phyloP scores from a whole-genome alignment of 2,888 invertebrate species.

The Dromius quadrimaculatus region DNA sequence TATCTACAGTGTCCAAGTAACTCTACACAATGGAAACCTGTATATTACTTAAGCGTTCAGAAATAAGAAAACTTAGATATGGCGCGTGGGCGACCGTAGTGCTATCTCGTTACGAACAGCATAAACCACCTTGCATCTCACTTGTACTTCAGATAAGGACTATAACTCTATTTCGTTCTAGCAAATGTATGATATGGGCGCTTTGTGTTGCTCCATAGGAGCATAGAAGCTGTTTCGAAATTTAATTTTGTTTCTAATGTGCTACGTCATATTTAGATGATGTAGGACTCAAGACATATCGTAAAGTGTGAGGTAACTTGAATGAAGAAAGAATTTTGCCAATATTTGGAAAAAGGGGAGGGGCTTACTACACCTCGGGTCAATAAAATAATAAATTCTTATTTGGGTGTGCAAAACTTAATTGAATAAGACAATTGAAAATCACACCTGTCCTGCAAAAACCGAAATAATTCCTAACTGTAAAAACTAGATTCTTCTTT shows the following conservation, averaged over 20 bases:
- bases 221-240: conserved; percentile 34
- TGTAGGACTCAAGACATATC: no score
- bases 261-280: conserved; percentile 26
- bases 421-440: no score
- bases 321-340: no score
- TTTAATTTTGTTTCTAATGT: conserved; percentile 38
- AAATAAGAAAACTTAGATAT: conserved; percentile 33
- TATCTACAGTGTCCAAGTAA: not conserved
- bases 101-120: conserved; percentile 33
- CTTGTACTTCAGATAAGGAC: not conserved
- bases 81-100: conserved; percentile 19
- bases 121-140: conserved; percentile 16
- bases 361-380: conserved; percentile 6
- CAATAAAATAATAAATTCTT: conserved; percentile 38
- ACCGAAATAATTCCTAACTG: no score
- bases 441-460: no score
- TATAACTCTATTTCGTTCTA: not conserved
- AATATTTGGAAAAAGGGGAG: no score
- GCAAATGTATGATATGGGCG: not conserved
- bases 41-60: conserved; percentile 35
- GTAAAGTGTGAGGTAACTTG: no score
- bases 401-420: no score
- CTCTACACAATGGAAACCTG: conserved; percentile 33
- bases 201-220: conserved; percentile 21
- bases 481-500: no score